Evolutionary conservation across 2,113 vertebrate species (phyloP).

Genomic region (Hoplias malabaricus): DNA sequence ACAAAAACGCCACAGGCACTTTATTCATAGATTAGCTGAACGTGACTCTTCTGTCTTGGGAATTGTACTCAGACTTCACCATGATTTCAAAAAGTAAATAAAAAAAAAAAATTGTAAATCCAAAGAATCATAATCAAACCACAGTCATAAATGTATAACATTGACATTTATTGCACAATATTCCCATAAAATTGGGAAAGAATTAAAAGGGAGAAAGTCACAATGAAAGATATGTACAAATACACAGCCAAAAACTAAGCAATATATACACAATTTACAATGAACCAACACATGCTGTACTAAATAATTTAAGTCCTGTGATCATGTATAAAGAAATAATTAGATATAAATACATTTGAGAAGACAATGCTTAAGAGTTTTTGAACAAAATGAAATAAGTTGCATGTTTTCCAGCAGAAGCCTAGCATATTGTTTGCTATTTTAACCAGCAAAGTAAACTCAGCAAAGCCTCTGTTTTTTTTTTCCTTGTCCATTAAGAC

Average conservation of each 20-base stretch:
- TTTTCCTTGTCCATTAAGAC: conserved; percentile 69
- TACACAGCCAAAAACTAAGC: conserved; percentile 72
- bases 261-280: conserved; percentile 91
- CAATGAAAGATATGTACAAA: conserved; percentile 90
- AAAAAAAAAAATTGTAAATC: no score
- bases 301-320: conserved; percentile 90
- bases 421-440: conserved; percentile 53
- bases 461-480: conserved; percentile 47
- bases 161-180: conserved; percentile 98
- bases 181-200: conserved; percentile 96
- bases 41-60: no score
- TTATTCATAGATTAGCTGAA: no score
- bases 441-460: conserved; percentile 60
- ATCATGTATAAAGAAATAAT: conserved; percentile 62
- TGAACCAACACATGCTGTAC: conserved; percentile 78
- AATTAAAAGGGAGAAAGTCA: conserved; percentile 73
- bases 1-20: no score
- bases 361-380: conserved; percentile 49
- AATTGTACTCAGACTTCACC: no score
- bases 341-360: conserved; percentile 61
- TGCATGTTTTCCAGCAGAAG: conserved; percentile 52
- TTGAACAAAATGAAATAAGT: conserved; percentile 59
- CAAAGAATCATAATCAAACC: neutral
- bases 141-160: conserved; percentile 49
- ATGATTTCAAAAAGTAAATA: no score